phyloP scores from a whole-genome alignment of 2,888 invertebrate species.

The Amiota communis region DNA sequence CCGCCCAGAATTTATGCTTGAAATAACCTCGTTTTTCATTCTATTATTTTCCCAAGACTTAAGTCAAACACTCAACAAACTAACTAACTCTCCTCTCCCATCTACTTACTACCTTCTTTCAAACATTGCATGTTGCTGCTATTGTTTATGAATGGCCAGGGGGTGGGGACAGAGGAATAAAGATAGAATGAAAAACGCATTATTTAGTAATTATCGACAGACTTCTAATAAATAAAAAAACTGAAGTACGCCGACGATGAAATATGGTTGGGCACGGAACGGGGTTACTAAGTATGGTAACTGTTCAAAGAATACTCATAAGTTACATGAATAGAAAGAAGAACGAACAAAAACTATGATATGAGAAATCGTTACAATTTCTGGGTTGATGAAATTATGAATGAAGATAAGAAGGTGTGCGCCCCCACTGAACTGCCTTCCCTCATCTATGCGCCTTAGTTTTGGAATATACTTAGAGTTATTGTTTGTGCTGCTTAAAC shows the following conservation, averaged over 20 bases:
- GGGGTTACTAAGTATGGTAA: conserved; percentile 18
- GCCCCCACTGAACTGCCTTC: too few species aligned
- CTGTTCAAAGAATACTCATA: conserved; percentile 1
- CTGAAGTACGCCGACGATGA: conserved; percentile 43
- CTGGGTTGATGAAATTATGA: conserved; percentile 67
- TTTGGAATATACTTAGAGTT: too few species aligned
- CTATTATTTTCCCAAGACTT: conserved; percentile 56
- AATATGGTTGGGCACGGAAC: not conserved
- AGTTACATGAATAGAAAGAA: conserved; percentile 23
- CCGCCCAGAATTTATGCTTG: conserved; percentile 53
- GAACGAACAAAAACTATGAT: conserved; percentile 18
- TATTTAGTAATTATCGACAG: conserved; percentile 70
- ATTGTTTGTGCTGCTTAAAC: too few species aligned
- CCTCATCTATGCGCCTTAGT: too few species aligned
- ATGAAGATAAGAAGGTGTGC: conserved; percentile 57
- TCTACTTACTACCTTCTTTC: too few species aligned
- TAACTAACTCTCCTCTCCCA: not conserved
- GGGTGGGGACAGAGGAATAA: not conserved
- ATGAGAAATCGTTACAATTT: conserved; percentile 39
- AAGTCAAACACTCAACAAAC: conserved; percentile 24
- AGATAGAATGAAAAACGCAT: conserved; percentile 56
- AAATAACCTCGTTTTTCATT: conserved; percentile 57
- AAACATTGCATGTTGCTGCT: not conserved
- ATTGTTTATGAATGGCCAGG: not conserved
- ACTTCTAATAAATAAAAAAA: conserved; percentile 65